Evolutionary conservation across 2,113 vertebrate genomes (phyloP).

Genomic region (Orcinus orca): DNA sequence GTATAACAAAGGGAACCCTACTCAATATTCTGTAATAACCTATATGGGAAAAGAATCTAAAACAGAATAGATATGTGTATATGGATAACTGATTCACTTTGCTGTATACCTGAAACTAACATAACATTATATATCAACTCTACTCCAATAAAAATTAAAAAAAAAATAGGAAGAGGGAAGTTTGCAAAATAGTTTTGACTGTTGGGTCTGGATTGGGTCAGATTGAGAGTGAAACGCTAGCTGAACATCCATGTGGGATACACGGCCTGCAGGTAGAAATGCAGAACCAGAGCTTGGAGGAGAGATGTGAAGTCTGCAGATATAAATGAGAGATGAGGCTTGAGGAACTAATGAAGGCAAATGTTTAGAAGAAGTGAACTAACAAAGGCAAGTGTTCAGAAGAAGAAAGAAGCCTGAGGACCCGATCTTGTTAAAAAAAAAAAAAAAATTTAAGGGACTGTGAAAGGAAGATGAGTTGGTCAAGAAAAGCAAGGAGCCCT

Average conservation of each 20-base stretch:
- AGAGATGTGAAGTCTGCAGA: background rate
- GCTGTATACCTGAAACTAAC: background rate
- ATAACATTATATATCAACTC: background rate
- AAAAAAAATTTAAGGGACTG: background rate
- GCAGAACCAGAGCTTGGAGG: background rate
- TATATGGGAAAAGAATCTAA: background rate
- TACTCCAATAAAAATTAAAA: background rate
- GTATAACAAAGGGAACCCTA: background rate
- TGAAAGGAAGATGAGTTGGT: background rate
- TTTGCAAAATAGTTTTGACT: background rate
- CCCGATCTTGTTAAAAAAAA: background rate
- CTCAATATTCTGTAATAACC: background rate
- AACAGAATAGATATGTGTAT: background rate
- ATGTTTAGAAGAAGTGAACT: background rate
- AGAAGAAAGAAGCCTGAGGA: background rate
- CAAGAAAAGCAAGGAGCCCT: background rate
- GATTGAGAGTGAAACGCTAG: background rate
- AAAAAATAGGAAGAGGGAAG: background rate
- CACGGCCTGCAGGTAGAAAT: no score
- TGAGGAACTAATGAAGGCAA: background rate
- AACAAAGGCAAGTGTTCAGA: background rate
- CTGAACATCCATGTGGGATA: background rate
- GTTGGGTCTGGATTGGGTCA: background rate
- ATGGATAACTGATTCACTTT: background rate
- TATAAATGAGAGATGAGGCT: background rate